Evolutionary conservation across 2,888 invertebrate species (phyloP), one percentile per base, ranked within the genome.

Genomic region (Syritta pipiens): DNA sequence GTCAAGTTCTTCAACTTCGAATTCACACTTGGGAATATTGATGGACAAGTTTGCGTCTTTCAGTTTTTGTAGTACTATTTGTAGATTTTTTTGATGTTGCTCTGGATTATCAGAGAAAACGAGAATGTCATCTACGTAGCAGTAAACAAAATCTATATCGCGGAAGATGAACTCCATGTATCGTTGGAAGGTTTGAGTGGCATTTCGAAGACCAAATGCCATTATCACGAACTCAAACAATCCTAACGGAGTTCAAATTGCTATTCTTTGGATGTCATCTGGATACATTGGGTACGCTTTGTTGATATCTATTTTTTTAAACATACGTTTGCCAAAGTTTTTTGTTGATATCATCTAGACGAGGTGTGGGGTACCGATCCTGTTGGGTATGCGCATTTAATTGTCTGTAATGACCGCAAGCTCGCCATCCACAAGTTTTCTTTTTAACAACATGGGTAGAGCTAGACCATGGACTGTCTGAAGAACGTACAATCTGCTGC

Each of bases 121-220:
- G 1, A 83, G 55, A n/a, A 84, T 81, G 51, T 84, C 84, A 57
- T 85, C 84, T 1, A 85, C 10, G 49, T 85, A 85, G 5, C 53
- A 49, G 28, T 79, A 83, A 6, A 35, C 67, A 9, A 37, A 37
- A 48, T 48, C 30, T 10, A 57, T 2, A 4, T 19, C 28, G 9
- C 30, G 30, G 30, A 30, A 30, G 30, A 30, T 10, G 1, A 10
- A 30, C 4, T 57, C 19, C n/a, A 42, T 57, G 0, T 35, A 4
- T 1, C 40, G 10, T 4, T n/a, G n/a, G n/a, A n/a, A n/a, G n/a
- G n/a, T n/a, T n/a, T n/a, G n/a, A n/a, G n/a, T n/a, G n/a, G n/a
- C n/a, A n/a, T n/a, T n/a, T n/a, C n/a, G n/a, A n/a, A n/a, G n/a
- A n/a, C n/a, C n/a, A n/a, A 57, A 57, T 5, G 42, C 4, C 28